Percentiles rank a stretch among this genome's conserved stretches.
Conservation (phyloP, 2,113 vertebrate genomes). For the Nipponia nippon region DNA sequence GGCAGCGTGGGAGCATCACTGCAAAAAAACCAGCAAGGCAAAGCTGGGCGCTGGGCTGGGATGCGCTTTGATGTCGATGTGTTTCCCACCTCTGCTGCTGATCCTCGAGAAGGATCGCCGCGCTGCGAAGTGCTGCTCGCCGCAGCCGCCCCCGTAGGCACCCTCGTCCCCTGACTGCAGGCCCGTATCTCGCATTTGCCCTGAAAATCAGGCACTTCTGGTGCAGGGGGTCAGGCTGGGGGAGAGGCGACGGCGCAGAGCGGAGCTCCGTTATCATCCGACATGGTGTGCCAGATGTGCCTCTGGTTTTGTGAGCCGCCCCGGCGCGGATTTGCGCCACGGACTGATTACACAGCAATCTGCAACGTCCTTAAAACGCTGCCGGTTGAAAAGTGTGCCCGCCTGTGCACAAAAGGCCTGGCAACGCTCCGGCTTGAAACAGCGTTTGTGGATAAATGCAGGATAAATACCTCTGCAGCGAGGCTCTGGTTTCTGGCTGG, state of each 20-base stretch:
- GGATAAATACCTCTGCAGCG: neutral
- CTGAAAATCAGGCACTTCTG: neutral
- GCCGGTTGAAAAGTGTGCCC: neutral
- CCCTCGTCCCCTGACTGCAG: neutral
- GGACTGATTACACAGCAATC: neutral
- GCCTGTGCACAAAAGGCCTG: neutral
- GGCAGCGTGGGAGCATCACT: accelerated
- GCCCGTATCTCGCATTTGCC: accelerated
- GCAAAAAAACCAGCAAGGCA: neutral
- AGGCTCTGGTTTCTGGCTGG: neutral
- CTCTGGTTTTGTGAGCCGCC: neutral
- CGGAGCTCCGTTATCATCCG: neutral
- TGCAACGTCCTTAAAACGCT: neutral
- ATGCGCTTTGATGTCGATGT: accelerated
- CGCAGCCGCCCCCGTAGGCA: accelerated
- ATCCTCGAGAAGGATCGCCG: neutral
- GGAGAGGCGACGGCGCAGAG: neutral
- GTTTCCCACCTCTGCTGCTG: neutral
- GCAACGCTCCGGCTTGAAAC: neutral
- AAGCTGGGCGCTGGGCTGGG: neutral
- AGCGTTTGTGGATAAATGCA: neutral
- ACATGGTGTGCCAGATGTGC: neutral
- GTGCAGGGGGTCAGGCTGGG: no score
- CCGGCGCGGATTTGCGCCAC: accelerated
- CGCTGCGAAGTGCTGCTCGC: neutral